Evolutionary conservation across 1,140 invertebrate genomes (phyloP), one percentile per base, ranked within the genome.

Genomic region (Ptiloglossa arizonensis): DNA sequence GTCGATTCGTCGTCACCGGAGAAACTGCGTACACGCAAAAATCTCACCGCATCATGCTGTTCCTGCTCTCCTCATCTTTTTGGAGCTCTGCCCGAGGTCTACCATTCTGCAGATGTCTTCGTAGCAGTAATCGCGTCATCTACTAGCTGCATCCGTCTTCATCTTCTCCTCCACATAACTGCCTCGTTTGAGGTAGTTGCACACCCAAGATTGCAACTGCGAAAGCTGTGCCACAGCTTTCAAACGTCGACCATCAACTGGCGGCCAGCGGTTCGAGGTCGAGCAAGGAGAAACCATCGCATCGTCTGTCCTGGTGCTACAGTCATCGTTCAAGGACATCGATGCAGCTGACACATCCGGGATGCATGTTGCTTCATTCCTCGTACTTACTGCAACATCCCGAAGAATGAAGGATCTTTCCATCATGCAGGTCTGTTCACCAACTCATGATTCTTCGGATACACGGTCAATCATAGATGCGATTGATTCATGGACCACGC

Each of bases 401-500:
- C 3, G 46, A 69, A 32, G 22, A 29, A 48, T 29, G 5, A 8
- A 69, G 66, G 41, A 76, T 41, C 41, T 35, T 74, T 50, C 35
- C 64, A 29, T 38, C 38, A 19, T 50, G 67, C 75, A 77, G 68
- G 75, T 70, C 67, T 54, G 57, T 68, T 69, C 73, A 38, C 48
- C 67, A 22, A 56, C 78, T 79, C 38, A 60, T 76, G 48, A 82
- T 78, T 78, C 64, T 56, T 32, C 35, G 64, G 80, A 50, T 27
- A 64, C 22, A 29, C 41, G 15, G 38, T 83, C 54, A 66, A 50
- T 57, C 46, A 17, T 22, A 66, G 63, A 57, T 63, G 48, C 56
- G 66, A 83, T 80, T 78, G 60, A 64, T 56, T 73, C 56, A 29
- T 73, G 76, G 78, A 66, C 80, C 24, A 56, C 78, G 73, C 59